Percentiles rank a stretch among this genome's conserved stretches.
phyloP scores from a whole-genome alignment of 2,113 vertebrate genomes.

The Cepphus grylle region DNA sequence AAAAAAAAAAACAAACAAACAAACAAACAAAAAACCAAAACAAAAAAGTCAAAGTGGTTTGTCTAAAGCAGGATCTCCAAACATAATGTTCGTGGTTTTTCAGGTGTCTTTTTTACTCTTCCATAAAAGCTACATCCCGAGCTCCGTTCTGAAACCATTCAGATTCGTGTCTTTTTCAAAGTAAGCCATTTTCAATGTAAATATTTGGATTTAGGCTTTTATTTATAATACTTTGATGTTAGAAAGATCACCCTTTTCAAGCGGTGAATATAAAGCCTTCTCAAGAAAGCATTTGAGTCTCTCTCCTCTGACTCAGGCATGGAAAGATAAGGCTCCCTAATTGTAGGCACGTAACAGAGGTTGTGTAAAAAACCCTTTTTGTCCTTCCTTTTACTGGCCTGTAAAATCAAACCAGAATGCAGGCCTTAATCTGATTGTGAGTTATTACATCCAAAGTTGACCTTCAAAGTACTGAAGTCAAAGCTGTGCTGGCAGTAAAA shows the following conservation, averaged over 20 bases:
- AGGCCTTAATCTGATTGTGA: not conserved
- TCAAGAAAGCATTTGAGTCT: not conserved
- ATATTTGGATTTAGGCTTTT: constrained; percentile 10
- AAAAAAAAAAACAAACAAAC: not conserved
- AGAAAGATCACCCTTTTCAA: not conserved
- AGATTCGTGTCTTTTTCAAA: not conserved
- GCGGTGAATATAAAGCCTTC: not conserved
- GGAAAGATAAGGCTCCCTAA: not conserved
- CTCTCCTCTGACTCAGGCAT: not conserved
- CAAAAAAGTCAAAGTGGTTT: not conserved
- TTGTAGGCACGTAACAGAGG: not conserved
- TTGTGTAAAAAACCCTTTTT: not conserved
- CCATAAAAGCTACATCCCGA: not conserved
- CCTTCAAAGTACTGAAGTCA: not conserved
- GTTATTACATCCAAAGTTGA: not conserved
- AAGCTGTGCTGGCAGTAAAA: not conserved
- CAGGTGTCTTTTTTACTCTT: not conserved
- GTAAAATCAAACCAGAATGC: not conserved
- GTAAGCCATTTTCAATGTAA: not conserved
- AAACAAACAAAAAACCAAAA: not conserved
- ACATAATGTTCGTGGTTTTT: not conserved
- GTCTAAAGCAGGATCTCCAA: not conserved
- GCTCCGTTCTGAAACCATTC: not conserved
- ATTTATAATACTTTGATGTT: not conserved
- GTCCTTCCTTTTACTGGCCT: not conserved